phyloP scores from a whole-genome alignment of 2,113 vertebrate genomes.

The Corynorhinus townsendii region DNA sequence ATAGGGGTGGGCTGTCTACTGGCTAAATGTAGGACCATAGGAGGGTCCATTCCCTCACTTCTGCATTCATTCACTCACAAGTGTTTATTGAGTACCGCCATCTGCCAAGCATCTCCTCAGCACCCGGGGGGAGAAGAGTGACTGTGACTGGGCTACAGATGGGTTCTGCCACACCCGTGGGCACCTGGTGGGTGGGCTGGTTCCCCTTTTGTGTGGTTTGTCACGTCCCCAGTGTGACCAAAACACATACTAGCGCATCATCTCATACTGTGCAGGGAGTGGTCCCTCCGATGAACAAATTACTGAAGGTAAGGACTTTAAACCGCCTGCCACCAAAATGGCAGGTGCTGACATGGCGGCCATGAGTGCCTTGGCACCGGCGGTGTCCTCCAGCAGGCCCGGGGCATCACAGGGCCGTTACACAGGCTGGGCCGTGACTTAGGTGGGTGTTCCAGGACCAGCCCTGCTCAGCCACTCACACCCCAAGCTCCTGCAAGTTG shows the following conservation, averaged over 20 bases:
- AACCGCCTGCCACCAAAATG: neutral
- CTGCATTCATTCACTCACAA: too few species aligned
- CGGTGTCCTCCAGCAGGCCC: neutral
- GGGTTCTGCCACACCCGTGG: neutral
- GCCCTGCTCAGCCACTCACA: neutral
- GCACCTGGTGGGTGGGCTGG: slow-evolving; percentile 18
- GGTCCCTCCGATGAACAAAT: neutral
- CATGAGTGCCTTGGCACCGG: fast-evolving
- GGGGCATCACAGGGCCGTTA: fast-evolving
- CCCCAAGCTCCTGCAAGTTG: neutral
- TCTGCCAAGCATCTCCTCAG: neutral
- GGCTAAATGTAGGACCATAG: fast-evolving
- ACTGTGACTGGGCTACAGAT: neutral
- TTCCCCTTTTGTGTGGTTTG: slow-evolving; percentile 49
- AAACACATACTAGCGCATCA: neutral
- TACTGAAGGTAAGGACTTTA: neutral
- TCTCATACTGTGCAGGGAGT: neutral
- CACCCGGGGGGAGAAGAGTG: neutral
- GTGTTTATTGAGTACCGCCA: too few species aligned
- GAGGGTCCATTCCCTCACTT: neutral
- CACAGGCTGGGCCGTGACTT: fast-evolving
- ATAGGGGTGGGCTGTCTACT: fast-evolving
- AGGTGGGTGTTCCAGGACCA: neutral
- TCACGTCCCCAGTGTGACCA: neutral
- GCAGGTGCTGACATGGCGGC: fast-evolving